Evolutionary conservation across 1,140 invertebrate genomes (phyloP), one percentile per base, ranked within the genome.

Genomic region (Zophobas atratus): DNA sequence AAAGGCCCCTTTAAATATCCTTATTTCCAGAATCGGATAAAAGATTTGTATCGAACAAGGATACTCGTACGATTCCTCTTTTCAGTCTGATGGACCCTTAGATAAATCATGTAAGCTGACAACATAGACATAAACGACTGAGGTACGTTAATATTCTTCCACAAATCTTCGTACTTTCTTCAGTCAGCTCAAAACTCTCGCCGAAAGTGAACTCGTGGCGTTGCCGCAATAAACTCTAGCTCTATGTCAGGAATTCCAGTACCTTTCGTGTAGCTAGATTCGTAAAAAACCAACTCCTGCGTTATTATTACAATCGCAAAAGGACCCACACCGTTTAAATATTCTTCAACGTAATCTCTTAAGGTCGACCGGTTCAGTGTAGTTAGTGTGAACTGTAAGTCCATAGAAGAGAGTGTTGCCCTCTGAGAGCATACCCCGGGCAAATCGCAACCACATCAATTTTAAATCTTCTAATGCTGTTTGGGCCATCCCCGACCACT

Each of bases 11-110:
- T 20, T n/a, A n/a, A n/a, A 92, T 88, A 78, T 91, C 87, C 39
- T 93, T 82, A 80, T 95, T 93, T 83, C 94, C 85, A 2, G 88
- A 85, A 85, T 94, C 85, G 2, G 88, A 85, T 56, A 94, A 91
- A 81, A 95, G 96, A 76, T 94, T 94, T 0, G 95, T 92, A 81
- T 95, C 90, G 20, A 98, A 92, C 32, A 91, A 0, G 97, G 97
- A 82, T 94, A 92, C 34, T 91, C 89, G 56, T 90, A 90, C 0
- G 94, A 87, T 96, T 91, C 48, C 86, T 91, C 88, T 91, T 75
- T 89, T 88, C 1, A 97, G 86, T 20, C 89, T 89, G 35, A 97
- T 89, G 74, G 88, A 1, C 95, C 96, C 60, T 88, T 89, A 38
- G 93, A 94, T 85, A 93, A 92, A 0, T 95, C 95, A 56, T 92